Percentiles rank a stretch among this genome's conserved stretches.
phyloP scores from a whole-genome alignment of 2,113 vertebrate genomes.

The Setophaga petechia region DNA sequence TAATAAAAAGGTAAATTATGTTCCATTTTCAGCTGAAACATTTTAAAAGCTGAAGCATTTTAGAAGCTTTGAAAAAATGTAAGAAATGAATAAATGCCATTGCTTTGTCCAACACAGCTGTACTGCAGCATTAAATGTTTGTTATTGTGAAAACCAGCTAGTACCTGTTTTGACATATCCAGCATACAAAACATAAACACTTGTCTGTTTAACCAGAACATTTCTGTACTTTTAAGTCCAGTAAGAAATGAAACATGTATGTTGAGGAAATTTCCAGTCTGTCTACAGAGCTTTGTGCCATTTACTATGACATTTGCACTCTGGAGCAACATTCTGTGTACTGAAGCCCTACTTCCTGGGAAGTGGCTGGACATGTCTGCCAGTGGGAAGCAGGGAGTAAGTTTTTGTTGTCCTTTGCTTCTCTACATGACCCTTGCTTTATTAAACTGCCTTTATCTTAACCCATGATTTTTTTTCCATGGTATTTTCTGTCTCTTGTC shows the following conservation, averaged over 20 bases:
- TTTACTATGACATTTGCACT: not conserved
- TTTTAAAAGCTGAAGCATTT: not conserved
- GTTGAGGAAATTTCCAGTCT: not conserved
- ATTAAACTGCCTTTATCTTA: not conserved
- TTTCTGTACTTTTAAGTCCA: not conserved
- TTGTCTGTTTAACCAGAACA: not conserved
- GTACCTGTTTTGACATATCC: not conserved
- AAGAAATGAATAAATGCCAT: not conserved
- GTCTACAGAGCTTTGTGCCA: not conserved
- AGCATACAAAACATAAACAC: not conserved
- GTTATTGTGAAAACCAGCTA: not conserved
- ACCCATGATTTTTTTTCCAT: not conserved
- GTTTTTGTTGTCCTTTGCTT: not conserved
- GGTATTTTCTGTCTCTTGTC: not conserved
- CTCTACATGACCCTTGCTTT: fast-evolving
- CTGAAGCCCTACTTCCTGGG: not conserved
- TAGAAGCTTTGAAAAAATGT: not conserved
- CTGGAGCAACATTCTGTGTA: not conserved
- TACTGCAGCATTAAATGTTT: not conserved
- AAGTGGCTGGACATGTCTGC: not conserved
- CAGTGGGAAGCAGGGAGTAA: not conserved
- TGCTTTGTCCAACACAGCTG: not conserved
- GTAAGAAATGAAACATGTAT: not conserved
- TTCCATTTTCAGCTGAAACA: fast-evolving
- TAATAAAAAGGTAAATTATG: not conserved